These are phyloP conservation scores for Antigone vipio DNA, from an alignment of 2,113 vertebrate species.

Conservation along the genomic window DNA sequence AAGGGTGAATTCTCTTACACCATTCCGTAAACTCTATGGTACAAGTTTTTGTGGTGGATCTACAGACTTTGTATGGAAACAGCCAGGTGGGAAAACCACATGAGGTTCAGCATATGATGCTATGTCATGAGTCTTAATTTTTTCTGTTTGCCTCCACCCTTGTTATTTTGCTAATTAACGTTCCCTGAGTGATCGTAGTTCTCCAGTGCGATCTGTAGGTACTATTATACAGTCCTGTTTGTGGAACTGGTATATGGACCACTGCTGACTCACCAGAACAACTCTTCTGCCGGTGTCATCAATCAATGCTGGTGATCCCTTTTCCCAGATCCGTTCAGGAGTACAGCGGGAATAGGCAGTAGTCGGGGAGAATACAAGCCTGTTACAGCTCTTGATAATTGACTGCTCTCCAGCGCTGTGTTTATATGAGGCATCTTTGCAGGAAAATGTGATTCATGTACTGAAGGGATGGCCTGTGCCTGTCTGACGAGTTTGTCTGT, in stretches of 20 bases:
- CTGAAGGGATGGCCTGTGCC: not conserved
- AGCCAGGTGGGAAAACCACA: not conserved
- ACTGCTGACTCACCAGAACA: not conserved
- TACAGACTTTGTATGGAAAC: not conserved
- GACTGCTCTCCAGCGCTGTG: not conserved
- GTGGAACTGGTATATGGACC: not conserved
- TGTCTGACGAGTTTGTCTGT: not conserved
- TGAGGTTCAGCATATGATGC: not conserved
- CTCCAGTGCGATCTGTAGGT: not conserved
- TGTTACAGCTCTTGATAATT: not conserved
- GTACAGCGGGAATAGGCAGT: not conserved
- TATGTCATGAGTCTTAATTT: not conserved
- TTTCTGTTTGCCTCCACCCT: not conserved
- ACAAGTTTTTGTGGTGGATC: not conserved
- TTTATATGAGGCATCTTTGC: not conserved
- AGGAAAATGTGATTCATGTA: not conserved
- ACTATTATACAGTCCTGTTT: not conserved
- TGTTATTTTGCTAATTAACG: not conserved
- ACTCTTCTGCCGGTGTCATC: not conserved
- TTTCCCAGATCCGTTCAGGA: not conserved
- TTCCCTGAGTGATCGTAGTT: not conserved
- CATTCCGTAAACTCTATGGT: not conserved
- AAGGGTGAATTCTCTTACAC: not conserved
- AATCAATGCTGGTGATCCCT: not conserved
- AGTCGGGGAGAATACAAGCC: too few species aligned